Conservation (phyloP, 2,888 invertebrate genomes). For the Torymus aiolomorphi region DNA sequence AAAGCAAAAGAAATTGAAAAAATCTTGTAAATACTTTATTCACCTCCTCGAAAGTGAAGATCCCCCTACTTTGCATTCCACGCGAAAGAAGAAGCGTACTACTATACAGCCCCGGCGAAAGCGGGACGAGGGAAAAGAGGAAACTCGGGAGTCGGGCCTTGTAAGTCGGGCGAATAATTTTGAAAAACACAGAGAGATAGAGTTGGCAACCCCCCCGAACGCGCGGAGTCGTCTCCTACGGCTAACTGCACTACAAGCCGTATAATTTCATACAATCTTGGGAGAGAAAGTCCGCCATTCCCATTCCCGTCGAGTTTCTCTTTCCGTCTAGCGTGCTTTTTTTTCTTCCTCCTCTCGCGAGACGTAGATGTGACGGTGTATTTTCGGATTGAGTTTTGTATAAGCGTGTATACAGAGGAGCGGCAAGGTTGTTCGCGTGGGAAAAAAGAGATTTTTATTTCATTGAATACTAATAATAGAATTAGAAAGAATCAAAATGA, state of each 20-base stretch:
- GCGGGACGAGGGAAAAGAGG: conserved; percentile 56
- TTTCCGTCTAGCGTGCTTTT: conserved; percentile 13
- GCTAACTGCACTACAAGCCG: conserved; percentile 66
- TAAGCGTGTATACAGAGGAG: too few relatives aligned
- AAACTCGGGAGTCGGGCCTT: conserved; percentile 62
- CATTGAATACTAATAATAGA: too few relatives aligned
- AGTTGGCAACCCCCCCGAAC: conserved; percentile 27
- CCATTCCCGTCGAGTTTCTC: conserved; percentile 38
- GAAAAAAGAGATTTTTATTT: too few relatives aligned
- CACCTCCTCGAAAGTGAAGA: too few relatives aligned
- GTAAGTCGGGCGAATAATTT: conserved; percentile 69
- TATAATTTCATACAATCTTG: conserved; percentile 72
- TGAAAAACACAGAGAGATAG: conserved; percentile 58
- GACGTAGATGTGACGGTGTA: too few relatives aligned
- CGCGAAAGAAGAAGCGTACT: not conserved
- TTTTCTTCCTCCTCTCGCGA: not conserved
- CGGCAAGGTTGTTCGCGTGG: too few relatives aligned
- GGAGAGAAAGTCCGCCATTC: conserved; percentile 60
- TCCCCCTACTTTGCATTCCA: not conserved
- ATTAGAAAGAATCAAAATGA: too few relatives aligned
- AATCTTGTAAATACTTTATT: too few relatives aligned
- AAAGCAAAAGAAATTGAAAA: too few relatives aligned
- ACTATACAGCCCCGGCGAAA: not conserved
- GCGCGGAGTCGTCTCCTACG: conserved; percentile 14
- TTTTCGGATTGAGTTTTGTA: too few relatives aligned